Conservation (phyloP, 1,140 invertebrate species). For the Sarcophaga bullata region DNA sequence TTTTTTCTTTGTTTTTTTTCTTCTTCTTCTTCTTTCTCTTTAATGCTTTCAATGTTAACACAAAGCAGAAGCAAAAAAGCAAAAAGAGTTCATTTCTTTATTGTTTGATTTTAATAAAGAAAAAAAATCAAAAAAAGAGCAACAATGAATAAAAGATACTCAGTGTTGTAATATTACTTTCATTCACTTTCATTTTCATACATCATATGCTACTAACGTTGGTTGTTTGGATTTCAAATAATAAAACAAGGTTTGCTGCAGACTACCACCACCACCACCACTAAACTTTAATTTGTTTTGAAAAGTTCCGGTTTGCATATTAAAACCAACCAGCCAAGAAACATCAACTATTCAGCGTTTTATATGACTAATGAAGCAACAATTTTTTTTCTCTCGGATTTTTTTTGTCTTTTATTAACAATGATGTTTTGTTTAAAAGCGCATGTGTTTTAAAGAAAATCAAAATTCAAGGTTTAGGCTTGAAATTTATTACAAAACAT, state of each 20-base stretch:
- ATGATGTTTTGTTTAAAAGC: neutral
- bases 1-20: too few species aligned
- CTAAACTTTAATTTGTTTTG: constrained; percentile 16
- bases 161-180: constrained; percentile 22
- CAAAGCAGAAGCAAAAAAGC: neutral
- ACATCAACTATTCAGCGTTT: too few species aligned
- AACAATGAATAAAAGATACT: neutral
- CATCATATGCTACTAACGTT: too few species aligned
- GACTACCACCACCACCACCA: too few species aligned
- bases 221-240: neutral
- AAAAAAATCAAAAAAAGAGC: neutral
- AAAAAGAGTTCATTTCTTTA: too few species aligned
- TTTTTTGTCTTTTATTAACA: neutral
- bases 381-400: too few species aligned
- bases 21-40: neutral
- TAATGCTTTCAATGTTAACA: constrained; percentile 4
- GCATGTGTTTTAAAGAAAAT: neutral
- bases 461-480: constrained; percentile 12
- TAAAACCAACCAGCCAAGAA: neutral
- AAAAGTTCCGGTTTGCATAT: constrained; percentile 18
- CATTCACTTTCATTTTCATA: constrained; percentile 17
- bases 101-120: too few species aligned
- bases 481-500: too few species aligned
- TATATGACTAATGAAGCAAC: too few species aligned
- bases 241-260: neutral